Base-by-base conservation (phyloP, 2,797 vertebrate species). In the Serranus cabrilla region DNA sequence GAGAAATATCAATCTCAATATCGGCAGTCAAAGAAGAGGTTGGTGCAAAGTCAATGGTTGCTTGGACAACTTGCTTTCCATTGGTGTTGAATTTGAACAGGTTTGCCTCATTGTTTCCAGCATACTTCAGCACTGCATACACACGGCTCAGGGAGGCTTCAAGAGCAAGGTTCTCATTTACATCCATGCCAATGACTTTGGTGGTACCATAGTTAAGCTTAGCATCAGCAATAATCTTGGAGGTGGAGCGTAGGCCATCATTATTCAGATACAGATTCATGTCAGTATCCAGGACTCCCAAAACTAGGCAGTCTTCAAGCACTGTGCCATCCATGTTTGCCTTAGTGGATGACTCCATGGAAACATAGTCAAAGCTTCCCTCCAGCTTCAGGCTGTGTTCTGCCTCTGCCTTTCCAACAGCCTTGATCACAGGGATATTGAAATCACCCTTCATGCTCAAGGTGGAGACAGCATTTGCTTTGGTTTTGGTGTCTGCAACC, bases 321-420 rank as follows among this genome's bases (percentile, higher is more conserved):
- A 96, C 43, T 6, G 58, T 92, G 82, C 95, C 96, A 46, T 96
- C 91, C 74, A 97, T 87, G 63, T 91, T 88, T 49, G 93, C 93
- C 61, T 76, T 96, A 54, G 91, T 91, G 55, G 88, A 85, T 65
- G 94, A 92, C 71, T 97, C 97, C 72, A 96, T 70, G 49, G 97
- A 97, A 87, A 96, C 71, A 63, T 95, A 93, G 25, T 95, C 93
- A 46, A 89, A 72, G 34, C 93, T 87, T 80, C 89, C 94, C 83
- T 98, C 97, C 47, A 97, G 70, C 68, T 91, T 96, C 76, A 97
- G 50, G 74, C 78, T 96, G 77, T 97, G 95, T 23, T 94, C 88
- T 81, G 93, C 42, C 46, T 83, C 84, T 55, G 94, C 96, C 23
- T 90, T 92, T 43, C 94, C 95, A 71, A 80, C 87, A 42, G 93